Evolutionary conservation across 2,888 invertebrate species (phyloP), one percentile per base, ranked within the genome.

Genomic region (Gymnoscelis rufifasciata): DNA sequence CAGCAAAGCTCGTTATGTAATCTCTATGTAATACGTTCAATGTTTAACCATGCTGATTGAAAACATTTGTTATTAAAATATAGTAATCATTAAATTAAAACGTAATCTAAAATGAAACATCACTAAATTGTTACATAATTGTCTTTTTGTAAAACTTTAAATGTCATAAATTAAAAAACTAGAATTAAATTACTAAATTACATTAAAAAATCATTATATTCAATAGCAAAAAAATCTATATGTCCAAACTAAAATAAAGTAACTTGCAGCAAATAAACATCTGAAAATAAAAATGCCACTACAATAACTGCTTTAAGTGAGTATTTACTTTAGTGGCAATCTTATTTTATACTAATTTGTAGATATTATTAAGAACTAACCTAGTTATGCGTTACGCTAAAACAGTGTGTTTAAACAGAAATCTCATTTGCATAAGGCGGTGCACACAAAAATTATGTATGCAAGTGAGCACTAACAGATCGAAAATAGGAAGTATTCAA

Each of bases 181-280:
- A 52, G 51, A 24, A 47, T 54, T 54, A 47, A 57, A 57, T 53
- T 54, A 57, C 50, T 52, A 31, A 47, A 46, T 46, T 52, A 40
- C 13, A 41, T 19, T 5, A 37, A 6, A 14, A 8, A n/a, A n/a
- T n/a, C n/a, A n/a, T n/a, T n/a, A n/a, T 11, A 15, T 12, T 28
- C 31, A 33, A 33, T 38, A n/a, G n/a, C n/a, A 33, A 33, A 28
- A 38, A 12, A 23, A 33, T 12, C 5, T 14, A 38, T 19, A 15
- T 11, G 11, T 19, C 33, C 12, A 31, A 41, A 47, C 23, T 8
- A 29, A 29, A 40, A 49, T 38, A 35, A 38, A 35, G 49, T 60
- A 67, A 63, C 66, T 68, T 67, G 30, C 13, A 30, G 13, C 64
- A 62, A 66, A 69, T 70, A 60, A 65, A 70, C 68, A 70, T 51